phyloP scores from a whole-genome alignment of 1,140 invertebrate species.

The Leucophenga varia region DNA sequence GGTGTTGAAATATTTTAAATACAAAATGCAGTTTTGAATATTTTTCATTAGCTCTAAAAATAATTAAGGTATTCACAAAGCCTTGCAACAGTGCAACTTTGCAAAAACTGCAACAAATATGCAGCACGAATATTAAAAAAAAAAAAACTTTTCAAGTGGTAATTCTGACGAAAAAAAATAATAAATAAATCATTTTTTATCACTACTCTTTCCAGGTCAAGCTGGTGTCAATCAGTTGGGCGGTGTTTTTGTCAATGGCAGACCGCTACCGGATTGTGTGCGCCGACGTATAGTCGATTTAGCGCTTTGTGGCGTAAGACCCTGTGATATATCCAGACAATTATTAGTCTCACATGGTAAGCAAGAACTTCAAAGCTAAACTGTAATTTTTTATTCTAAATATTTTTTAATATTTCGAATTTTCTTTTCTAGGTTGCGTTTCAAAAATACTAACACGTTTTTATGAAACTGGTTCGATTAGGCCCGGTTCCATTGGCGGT shows the following conservation, averaged over 20 bases:
- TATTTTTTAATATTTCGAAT: constrained; percentile 14
- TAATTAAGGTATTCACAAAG: no score
- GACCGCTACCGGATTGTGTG: constrained; percentile 92
- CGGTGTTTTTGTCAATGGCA: constrained; percentile 94
- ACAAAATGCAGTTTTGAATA: no score
- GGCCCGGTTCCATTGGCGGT: constrained; percentile 86
- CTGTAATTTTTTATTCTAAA: constrained; percentile 2
- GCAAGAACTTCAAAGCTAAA: neutral
- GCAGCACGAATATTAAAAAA: no score
- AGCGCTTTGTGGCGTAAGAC: constrained; percentile 85
- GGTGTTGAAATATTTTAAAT: no score
- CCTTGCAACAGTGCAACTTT: no score
- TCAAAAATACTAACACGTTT: constrained; percentile 96
- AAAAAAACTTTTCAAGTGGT: no score
- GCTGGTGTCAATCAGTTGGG: constrained; percentile 95
- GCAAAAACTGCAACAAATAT: no score
- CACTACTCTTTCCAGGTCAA: constrained; percentile 68
- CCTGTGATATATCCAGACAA: constrained; percentile 94
- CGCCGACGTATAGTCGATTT: constrained; percentile 90
- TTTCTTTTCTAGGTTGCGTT: constrained; percentile 64
- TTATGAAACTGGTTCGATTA: constrained; percentile 91
- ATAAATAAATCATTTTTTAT: constrained; percentile 7
- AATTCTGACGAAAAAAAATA: no score
- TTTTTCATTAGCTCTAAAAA: no score
- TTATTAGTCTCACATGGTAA: constrained; percentile 90